Conservation (phyloP, 2,797 vertebrate genomes). For the Malurus leucopterus region DNA sequence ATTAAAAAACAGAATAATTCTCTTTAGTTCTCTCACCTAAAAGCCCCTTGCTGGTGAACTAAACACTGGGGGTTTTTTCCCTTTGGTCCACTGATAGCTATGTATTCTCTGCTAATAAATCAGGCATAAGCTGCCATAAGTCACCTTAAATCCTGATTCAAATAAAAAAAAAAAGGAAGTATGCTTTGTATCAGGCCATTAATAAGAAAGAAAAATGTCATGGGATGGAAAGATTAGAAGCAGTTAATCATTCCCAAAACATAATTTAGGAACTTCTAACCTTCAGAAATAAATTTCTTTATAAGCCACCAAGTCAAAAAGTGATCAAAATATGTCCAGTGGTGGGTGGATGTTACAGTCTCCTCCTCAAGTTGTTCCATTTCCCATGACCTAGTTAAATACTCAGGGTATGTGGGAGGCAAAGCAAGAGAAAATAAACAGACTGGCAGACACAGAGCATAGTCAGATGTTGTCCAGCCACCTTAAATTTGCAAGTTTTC, state of each 20-base stretch:
- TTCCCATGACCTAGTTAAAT: not conserved
- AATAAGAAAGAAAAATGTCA: not conserved
- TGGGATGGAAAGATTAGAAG: not conserved
- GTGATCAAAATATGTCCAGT: not conserved
- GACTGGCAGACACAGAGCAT: not conserved
- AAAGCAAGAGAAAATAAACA: not conserved
- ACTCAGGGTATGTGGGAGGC: not conserved
- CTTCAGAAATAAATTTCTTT: not conserved
- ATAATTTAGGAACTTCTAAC: not conserved
- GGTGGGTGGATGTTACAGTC: not conserved
- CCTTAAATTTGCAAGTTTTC: not conserved
- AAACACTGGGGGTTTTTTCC: accelerated
- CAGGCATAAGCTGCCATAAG: not conserved
- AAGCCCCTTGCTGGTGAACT: not conserved
- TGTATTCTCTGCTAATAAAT: not conserved
- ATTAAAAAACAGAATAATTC: not conserved
- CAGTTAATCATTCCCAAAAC: not conserved
- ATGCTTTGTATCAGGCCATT: not conserved
- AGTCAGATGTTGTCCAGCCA: not conserved
- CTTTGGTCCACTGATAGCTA: not conserved
- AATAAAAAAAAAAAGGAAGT: not conserved
- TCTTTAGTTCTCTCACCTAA: not conserved
- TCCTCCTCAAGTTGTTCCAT: not conserved
- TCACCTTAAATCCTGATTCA: not conserved
- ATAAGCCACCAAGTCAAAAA: not conserved